Base-by-base conservation (phyloP, 2,113 vertebrate species). In the Podocnemis expansa region DNA sequence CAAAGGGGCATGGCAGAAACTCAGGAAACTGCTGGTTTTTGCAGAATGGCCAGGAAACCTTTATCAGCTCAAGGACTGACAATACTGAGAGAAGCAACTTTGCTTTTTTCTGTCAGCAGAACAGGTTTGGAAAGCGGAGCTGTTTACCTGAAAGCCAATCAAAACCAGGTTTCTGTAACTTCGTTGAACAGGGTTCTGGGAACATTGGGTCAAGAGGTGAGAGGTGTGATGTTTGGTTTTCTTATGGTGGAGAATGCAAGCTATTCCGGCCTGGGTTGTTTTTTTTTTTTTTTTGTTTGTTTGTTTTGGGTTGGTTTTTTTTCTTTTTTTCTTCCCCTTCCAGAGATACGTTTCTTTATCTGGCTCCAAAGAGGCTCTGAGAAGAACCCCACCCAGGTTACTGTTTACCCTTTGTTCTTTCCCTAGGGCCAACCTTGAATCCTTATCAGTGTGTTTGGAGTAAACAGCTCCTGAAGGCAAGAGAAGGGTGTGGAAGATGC, bases 371-470 rank as follows among this genome's bases (percentile, higher is more conserved):
- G 95, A 96, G 95, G 91, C 91, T 96, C 85, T 10, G 87, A 94
- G 95, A 90, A 96, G 95, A 96, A 97, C 97, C 83, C 97, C 97
- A 97, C 97, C 97, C 97, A 96, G 95, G 86, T 95, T 96, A 96
- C 95, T 97, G 97, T 97, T 97, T 97, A 97, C 97, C 95, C 96
- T 97, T 97, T 97, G 97, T 97, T 97, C 97, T 97, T 97, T 96
- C 97, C 97, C 97, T 63, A 96, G 88, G 96, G 97, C 97, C 96
- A 97, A 97, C 97, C 97, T 97, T 97, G 96, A 97, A 73, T 96
- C 95, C 97, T 97, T 97, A 97, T 97, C 97, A n/a, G 95, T 16
- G 58, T 96, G 95, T 96, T 97, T 95, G 96, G 78, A 95, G 96
- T 97, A 97, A 97, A 97, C 95, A 97, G 96, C 97, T 95, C 97